Conservation (phyloP, 2,113 vertebrate species). For the Psammodynastes pulverulentus region DNA sequence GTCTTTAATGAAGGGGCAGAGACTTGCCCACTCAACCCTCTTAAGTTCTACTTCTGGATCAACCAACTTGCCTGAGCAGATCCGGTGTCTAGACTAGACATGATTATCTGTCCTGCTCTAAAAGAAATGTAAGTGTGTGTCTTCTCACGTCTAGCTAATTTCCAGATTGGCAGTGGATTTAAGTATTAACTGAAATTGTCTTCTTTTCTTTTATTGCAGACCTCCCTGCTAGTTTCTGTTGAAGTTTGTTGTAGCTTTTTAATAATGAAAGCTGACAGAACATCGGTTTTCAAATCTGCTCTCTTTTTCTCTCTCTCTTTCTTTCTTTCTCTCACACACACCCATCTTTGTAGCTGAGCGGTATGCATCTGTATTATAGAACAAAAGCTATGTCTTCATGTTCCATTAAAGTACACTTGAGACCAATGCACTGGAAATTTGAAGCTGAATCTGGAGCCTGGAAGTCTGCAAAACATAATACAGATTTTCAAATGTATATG, state of each 20-base stretch:
- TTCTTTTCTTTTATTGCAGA: background rate
- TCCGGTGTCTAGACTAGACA: background rate
- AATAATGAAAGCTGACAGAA: background rate
- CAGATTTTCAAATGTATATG: background rate
- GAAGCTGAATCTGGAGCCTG: background rate
- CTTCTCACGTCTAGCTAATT: background rate
- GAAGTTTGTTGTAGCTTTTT: background rate
- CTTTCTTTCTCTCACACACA: background rate
- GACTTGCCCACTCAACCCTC: background rate
- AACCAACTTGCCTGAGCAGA: background rate
- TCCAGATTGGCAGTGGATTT: background rate
- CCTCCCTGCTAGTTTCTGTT: background rate
- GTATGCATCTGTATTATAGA: background rate
- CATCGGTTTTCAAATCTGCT: background rate
- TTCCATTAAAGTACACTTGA: background rate
- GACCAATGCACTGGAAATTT: background rate
- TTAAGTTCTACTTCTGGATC: background rate
- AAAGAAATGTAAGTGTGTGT: background rate
- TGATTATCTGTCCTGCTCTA: background rate
- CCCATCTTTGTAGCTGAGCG: background rate
- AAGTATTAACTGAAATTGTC: background rate
- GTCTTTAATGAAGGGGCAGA: background rate
- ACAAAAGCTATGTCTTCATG: background rate
- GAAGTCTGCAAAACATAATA: constrained; percentile 9
- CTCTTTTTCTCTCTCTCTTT: background rate